Percentiles rank a stretch among this genome's conserved stretches.
Conservation (phyloP, 1,140 invertebrate genomes). For the Teleopsis dalmanni region DNA sequence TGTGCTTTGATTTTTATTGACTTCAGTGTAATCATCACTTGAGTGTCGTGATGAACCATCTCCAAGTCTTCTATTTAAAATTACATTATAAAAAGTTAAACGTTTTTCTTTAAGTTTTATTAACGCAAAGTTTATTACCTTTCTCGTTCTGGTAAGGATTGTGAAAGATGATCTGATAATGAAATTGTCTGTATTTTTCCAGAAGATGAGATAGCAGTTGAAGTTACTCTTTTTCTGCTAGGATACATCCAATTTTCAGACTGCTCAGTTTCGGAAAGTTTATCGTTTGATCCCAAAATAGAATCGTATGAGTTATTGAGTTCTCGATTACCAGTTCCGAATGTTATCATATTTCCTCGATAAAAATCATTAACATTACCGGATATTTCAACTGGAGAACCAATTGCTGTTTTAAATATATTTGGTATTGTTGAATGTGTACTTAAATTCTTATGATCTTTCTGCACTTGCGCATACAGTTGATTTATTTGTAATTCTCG, state of each 20-base stretch:
- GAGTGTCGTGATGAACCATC: constrained; percentile 55
- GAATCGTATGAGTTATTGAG: constrained; percentile 44
- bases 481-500: constrained; percentile 41
- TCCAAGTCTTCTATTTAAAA: constrained; percentile 33
- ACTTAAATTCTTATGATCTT: constrained; percentile 38
- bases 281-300: constrained; percentile 43
- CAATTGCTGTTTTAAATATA: constrained; percentile 35
- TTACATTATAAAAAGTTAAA: neutral
- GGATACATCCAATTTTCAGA: constrained; percentile 43
- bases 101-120: neutral
- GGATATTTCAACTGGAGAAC: constrained; percentile 27
- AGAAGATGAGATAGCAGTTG: constrained; percentile 32
- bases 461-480: constrained; percentile 42
- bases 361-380: constrained; percentile 33
- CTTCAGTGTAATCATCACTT: constrained; percentile 55
- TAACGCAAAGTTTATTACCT: constrained; percentile 40
- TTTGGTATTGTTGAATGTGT: constrained; percentile 23
- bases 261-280: constrained; percentile 40
- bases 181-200: constrained; percentile 56
- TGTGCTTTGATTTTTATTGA: constrained; percentile 49
- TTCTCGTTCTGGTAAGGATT: constrained; percentile 69
- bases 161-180: constrained; percentile 74
- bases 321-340: constrained; percentile 38
- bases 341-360: constrained; percentile 40
- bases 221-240: constrained; percentile 37